Evolutionary conservation across 1,140 invertebrate genomes (phyloP).

Genomic region (Micrasema longulum): DNA sequence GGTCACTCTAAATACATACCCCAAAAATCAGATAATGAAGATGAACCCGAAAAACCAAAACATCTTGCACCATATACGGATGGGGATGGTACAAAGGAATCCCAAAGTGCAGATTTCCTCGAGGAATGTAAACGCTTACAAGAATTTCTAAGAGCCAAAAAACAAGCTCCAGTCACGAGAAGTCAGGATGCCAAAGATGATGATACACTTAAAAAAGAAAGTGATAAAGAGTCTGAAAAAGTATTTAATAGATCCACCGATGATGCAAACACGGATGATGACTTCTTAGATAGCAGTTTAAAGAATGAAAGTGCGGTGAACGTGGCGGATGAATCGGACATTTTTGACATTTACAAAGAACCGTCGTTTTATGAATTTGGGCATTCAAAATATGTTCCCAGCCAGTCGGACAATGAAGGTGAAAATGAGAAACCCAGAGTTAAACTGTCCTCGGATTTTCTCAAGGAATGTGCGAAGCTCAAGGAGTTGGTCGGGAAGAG

Average conservation of each 20-base stretch:
- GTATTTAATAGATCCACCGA: constrained; percentile 25
- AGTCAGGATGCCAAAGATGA: constrained; percentile 33
- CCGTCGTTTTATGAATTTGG: constrained; percentile 38
- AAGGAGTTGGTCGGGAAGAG: constrained; percentile 50
- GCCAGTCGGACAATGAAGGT: constrained; percentile 25
- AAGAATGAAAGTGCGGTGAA: constrained; percentile 13
- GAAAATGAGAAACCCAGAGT: constrained; percentile 19
- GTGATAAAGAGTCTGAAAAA: constrained; percentile 43
- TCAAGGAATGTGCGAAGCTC: constrained; percentile 61
- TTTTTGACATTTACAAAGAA: constrained; percentile 42
- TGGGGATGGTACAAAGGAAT: background rate
- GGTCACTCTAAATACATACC: constrained; percentile 40
- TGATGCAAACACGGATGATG: constrained; percentile 33
- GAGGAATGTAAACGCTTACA: constrained; percentile 24
- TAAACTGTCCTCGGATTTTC: constrained; percentile 54
- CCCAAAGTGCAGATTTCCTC: constrained; percentile 11
- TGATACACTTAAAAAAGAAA: constrained; percentile 11
- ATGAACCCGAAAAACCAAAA: constrained; percentile 21
- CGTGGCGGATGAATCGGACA: constrained; percentile 41
- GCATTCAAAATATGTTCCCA: constrained; percentile 37
- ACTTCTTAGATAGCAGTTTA: constrained; percentile 13
- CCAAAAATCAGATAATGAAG: constrained; percentile 12
- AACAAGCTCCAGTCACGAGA: background rate
- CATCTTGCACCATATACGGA: background rate
- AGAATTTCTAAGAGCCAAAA: constrained; percentile 21